These are phyloP conservation scores for Nomada hirtipes DNA, from an alignment of 2,888 invertebrate species.

Conservation along the genomic window DNA sequence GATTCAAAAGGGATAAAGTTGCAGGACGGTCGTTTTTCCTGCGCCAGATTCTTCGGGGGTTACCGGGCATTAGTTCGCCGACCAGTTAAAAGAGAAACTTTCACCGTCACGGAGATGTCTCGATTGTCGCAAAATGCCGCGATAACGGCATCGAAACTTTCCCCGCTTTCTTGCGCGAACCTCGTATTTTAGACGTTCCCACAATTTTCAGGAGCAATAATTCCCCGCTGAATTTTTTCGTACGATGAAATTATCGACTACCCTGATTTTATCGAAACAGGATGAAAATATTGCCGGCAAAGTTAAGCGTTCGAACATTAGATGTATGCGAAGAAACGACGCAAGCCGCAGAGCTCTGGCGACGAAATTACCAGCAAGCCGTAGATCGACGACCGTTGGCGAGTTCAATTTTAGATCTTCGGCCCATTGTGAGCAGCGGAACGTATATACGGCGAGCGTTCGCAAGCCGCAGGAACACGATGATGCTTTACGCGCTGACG, in stretches of 20 bases:
- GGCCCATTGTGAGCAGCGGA: slow-evolving; percentile 40
- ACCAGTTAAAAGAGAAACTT: slow-evolving; percentile 53
- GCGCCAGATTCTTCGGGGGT: slow-evolving; percentile 66
- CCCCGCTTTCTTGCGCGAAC: neutral
- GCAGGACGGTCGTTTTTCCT: slow-evolving; percentile 70
- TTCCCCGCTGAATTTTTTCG: too few relatives aligned
- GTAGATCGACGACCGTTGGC: neutral
- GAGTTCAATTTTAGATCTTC: slow-evolving; percentile 44
- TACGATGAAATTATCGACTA: too few relatives aligned
- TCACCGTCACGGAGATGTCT: slow-evolving; percentile 22
- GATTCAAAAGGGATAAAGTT: slow-evolving; percentile 81
- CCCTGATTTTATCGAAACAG: too few relatives aligned
- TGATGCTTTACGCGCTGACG: slow-evolving; percentile 79
- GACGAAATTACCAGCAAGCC: neutral
- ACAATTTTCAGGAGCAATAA: neutral
- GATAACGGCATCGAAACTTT: slow-evolving; percentile 17
- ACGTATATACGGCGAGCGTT: slow-evolving; percentile 44
- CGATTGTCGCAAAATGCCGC: slow-evolving; percentile 24
- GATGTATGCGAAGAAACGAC: neutral
- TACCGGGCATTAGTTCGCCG: slow-evolving; percentile 16
- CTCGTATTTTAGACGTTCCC: neutral
- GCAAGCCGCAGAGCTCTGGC: neutral
- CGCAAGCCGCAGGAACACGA: slow-evolving; percentile 73
- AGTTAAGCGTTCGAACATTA: neutral
- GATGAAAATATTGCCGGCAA: too few relatives aligned